Evolutionary conservation across 2,888 invertebrate genomes (phyloP).

Genomic region (Coelinius sp.): DNA sequence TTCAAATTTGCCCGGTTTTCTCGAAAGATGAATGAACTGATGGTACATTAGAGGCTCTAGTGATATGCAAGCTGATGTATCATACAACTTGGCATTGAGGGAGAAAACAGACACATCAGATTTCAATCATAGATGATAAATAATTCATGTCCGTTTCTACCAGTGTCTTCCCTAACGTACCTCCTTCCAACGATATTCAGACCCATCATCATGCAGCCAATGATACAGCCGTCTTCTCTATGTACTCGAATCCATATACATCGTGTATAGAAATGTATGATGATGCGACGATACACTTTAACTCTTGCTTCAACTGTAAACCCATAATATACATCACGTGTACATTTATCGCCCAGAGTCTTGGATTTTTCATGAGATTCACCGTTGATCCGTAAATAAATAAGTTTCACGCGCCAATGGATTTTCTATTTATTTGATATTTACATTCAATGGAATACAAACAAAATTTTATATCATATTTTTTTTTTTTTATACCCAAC

Average conservation of each 20-base stretch:
- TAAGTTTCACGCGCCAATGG: conserved; percentile 21
- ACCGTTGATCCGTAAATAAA: conserved; percentile 33
- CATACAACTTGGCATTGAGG: conserved; percentile 48
- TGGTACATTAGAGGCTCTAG: too few species aligned
- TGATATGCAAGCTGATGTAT: conserved; percentile 57
- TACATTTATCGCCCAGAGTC: neutral
- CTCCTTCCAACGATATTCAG: neutral
- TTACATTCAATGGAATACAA: neutral
- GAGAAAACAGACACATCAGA: conserved; percentile 59
- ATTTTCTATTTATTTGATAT: neutral
- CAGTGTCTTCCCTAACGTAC: neutral
- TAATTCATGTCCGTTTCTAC: conserved; percentile 58
- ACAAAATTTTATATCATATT: neutral
- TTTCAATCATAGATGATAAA: conserved; percentile 65
- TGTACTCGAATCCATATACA: conserved; percentile 37
- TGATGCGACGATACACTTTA: neutral
- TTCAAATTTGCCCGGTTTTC: neutral
- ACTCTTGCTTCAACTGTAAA: neutral
- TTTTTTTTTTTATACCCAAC: conserved; percentile 4
- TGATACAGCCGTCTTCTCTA: conserved; percentile 19
- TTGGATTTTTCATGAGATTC: conserved; percentile 31
- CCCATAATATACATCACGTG: conserved; percentile 12
- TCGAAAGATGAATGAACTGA: too few species aligned
- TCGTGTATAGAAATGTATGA: neutral
- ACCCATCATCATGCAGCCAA: neutral